Conservation (phyloP, 2,113 vertebrate species). For the Brachypteracias leptosomus region DNA sequence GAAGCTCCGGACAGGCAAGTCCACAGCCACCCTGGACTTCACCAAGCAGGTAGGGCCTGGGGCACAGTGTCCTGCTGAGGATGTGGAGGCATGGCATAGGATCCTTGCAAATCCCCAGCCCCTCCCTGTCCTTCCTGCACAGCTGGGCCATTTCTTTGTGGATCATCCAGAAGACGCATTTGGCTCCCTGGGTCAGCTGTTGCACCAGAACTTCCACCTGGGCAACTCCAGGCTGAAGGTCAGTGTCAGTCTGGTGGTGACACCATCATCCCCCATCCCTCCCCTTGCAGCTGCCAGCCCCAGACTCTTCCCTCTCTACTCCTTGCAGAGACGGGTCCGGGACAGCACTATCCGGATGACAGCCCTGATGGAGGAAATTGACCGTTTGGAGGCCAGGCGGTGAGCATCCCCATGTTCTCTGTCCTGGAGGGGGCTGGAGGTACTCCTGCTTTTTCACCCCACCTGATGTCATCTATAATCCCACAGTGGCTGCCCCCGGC, state of each 20-base stretch:
- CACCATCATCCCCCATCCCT: fast-evolving
- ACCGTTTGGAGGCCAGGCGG: constrained; percentile 11
- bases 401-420: background rate
- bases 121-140: fast-evolving
- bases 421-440: too few relatives aligned
- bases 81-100: fast-evolving
- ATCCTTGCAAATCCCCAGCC: fast-evolving
- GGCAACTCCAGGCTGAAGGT: constrained; percentile 9
- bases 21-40: background rate
- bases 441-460: fast-evolving
- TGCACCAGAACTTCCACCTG: constrained; percentile 38
- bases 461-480: fast-evolving
- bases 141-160: constrained; percentile 50
- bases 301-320: background rate
- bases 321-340: background rate
- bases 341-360: constrained; percentile 35
- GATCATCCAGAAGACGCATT: constrained; percentile 36
- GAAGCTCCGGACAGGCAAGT: background rate
- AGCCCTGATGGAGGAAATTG: background rate
- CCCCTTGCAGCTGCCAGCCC: background rate
- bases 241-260: fast-evolving
- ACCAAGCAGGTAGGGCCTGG: background rate
- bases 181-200: constrained; percentile 13
- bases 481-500: background rate
- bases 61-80: fast-evolving